A percentile compares a stretch with the other conserved stretches of the same genome.
These are phyloP conservation scores for Urophycis tenuis DNA, from an alignment of 2,797 vertebrate species.

Conservation along the genomic window DNA sequence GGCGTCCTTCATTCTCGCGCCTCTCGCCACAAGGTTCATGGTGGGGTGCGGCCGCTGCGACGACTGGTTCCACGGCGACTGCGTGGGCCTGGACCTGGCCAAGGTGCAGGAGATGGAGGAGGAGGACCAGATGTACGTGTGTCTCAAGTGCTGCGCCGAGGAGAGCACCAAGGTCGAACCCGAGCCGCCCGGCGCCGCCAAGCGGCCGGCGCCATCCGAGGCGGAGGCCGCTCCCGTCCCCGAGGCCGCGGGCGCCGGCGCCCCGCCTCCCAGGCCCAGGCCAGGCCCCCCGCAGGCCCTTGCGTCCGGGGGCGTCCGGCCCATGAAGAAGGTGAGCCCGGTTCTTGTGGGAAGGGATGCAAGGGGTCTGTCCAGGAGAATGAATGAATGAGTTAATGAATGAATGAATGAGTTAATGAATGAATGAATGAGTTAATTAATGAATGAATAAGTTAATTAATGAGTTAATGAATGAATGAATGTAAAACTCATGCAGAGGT, in stretches of 20 bases:
- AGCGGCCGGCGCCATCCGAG: background rate
- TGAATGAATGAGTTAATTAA: too few relatives aligned
- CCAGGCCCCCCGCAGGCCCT: conserved; percentile 64
- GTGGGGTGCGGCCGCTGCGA: conserved; percentile 96
- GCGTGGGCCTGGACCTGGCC: conserved; percentile 88
- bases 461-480: conserved; percentile 74
- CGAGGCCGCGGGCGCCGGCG: conserved; percentile 65
- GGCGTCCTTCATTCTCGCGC: too few relatives aligned
- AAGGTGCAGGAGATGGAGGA: conserved; percentile 96
- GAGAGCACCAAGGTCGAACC: conserved; percentile 74
- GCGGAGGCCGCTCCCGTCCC: conserved; percentile 19
- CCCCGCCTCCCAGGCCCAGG: conserved; percentile 66
- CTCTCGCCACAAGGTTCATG: conserved; percentile 80
- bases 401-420: too few relatives aligned
- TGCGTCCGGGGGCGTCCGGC: conserved; percentile 73
- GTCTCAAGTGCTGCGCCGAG: conserved; percentile 91
- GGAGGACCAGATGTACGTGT: conserved; percentile 96
- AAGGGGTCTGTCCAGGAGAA: background rate
- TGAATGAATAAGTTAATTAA: too few relatives aligned
- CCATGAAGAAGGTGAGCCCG: conserved; percentile 77
- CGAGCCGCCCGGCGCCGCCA: conserved; percentile 47
- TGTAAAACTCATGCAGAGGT: conserved; percentile 13
- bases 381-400: too few relatives aligned
- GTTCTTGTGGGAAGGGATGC: background rate
- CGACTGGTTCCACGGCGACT: conserved; percentile 99